Evolutionary conservation across 1,140 invertebrate genomes (phyloP).

Genomic region (Stegodyphus mimosarum): DNA sequence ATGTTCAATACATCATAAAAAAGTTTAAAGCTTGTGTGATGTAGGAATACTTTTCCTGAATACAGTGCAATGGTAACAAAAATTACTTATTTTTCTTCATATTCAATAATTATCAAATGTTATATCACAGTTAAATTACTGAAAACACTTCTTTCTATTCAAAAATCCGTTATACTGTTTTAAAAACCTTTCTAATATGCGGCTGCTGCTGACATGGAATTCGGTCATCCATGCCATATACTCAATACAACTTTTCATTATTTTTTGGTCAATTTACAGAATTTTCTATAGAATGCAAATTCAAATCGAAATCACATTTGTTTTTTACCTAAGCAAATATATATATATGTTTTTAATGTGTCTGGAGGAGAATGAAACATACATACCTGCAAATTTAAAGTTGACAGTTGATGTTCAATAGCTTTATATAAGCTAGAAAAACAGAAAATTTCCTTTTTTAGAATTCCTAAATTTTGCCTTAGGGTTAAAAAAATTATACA

Average conservation of each 20-base stretch:
- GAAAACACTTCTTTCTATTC: no score
- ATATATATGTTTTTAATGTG: background rate
- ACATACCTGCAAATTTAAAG: slow-evolving; percentile 66
- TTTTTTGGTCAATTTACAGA: background rate
- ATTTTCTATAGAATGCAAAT: background rate
- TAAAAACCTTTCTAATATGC: background rate
- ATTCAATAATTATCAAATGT: no score
- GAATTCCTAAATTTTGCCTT: background rate
- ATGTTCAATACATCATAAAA: no score
- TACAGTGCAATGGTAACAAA: no score
- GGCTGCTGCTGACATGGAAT: background rate
- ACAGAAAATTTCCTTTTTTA: slow-evolving; percentile 24
- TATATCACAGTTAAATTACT: no score
- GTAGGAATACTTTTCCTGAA: no score
- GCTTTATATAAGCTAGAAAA: slow-evolving; percentile 84
- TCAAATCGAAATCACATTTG: background rate
- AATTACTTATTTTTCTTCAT: no score
- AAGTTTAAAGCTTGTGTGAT: no score
- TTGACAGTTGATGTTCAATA: slow-evolving; percentile 82
- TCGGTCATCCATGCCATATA: background rate
- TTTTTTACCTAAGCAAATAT: background rate
- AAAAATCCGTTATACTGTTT: no score
- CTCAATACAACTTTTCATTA: background rate
- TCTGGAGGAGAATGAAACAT: background rate
- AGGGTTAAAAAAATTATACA: slow-evolving; percentile 25